These are phyloP conservation scores for Caenorhabditis afra DNA, from an alignment of 2,888 invertebrate genomes.

Conservation along the genomic window DNA sequence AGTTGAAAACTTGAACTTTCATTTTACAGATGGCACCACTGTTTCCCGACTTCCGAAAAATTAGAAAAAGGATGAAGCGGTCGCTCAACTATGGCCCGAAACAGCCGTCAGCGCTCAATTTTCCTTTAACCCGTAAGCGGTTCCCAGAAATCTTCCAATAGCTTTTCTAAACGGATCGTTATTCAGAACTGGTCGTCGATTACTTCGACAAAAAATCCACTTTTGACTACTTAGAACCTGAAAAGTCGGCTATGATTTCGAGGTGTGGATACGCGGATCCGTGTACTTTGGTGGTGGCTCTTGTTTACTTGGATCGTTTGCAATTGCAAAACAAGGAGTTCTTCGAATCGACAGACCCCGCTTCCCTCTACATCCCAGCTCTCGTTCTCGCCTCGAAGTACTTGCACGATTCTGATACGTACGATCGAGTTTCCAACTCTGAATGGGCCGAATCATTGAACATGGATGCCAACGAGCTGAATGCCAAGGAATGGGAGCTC, in stretches of 20 bases:
- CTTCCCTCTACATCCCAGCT: conserved; percentile 94
- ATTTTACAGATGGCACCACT: conserved; percentile 71
- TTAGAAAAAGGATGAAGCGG: conserved; percentile 86
- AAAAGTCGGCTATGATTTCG: conserved; percentile 75
- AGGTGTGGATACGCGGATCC: conserved; percentile 88
- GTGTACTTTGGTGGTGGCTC: conserved; percentile 92
- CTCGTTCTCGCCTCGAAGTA: conserved; percentile 98
- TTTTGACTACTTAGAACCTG: conserved; percentile 76
- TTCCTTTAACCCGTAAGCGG: conserved; percentile 74
- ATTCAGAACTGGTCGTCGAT: conserved; percentile 76
- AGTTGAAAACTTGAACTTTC: no score
- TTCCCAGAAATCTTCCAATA: neutral
- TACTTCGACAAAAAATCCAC: conserved; percentile 76
- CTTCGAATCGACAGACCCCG: conserved; percentile 88
- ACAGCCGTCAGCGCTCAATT: conserved; percentile 69
- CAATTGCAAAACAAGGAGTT: conserved; percentile 85
- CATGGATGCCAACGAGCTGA: conserved; percentile 86
- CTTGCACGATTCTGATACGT: conserved; percentile 92
- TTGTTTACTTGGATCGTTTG: conserved; percentile 93
- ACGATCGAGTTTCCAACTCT: conserved; percentile 86
- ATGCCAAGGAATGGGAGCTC: conserved; percentile 85
- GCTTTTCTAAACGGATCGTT: neutral
- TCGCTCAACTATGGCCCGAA: conserved; percentile 89
- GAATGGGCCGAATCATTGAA: conserved; percentile 94
- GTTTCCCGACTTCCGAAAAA: conserved; percentile 70